A percentile compares a stretch with the other conserved stretches of the same genome.
phyloP scores from a whole-genome alignment of 2,888 invertebrate species.

The Microctonus aethiopoides region DNA sequence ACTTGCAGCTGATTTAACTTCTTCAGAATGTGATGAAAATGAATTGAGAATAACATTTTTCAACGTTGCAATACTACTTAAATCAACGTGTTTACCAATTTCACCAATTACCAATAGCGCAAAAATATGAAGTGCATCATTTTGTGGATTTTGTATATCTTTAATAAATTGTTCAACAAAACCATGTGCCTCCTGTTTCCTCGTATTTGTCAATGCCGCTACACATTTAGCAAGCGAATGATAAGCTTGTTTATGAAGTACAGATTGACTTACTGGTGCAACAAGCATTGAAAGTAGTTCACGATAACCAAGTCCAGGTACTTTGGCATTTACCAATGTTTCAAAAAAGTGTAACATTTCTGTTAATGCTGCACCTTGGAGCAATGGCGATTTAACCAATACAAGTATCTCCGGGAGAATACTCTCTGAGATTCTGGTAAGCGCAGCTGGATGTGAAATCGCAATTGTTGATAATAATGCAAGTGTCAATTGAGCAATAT shows the following conservation, averaged over 20 bases:
- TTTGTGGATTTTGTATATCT: conserved; percentile 77
- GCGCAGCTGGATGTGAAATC: conserved; percentile 80
- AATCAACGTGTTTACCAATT: conserved; percentile 93
- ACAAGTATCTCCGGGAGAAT: conserved; percentile 88
- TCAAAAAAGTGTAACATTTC: conserved; percentile 93
- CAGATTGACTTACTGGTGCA: conserved; percentile 72
- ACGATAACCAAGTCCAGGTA: conserved; percentile 83
- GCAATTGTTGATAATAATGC: conserved; percentile 86
- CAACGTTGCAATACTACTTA: conserved; percentile 80
- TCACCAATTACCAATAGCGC: conserved; percentile 95
- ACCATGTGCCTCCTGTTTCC: conserved; percentile 76
- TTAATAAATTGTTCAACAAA: conserved; percentile 76
- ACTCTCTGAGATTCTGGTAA: conserved; percentile 77
- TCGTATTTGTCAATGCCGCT: conserved; percentile 89
- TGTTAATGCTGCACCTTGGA: conserved; percentile 92
- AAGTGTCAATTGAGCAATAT: conserved; percentile 93
- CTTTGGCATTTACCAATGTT: conserved; percentile 86
- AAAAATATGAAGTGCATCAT: conserved; percentile 90
- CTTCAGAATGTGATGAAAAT: conserved; percentile 92
- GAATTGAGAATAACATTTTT: conserved; percentile 86
- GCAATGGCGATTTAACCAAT: conserved; percentile 88
- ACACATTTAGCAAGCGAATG: conserved; percentile 97
- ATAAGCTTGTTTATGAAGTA: conserved; percentile 81
- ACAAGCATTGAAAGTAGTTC: conserved; percentile 83
- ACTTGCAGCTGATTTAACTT: conserved; percentile 97